Conservation (phyloP, 2,797 vertebrate species). For the Chanos chanos region DNA sequence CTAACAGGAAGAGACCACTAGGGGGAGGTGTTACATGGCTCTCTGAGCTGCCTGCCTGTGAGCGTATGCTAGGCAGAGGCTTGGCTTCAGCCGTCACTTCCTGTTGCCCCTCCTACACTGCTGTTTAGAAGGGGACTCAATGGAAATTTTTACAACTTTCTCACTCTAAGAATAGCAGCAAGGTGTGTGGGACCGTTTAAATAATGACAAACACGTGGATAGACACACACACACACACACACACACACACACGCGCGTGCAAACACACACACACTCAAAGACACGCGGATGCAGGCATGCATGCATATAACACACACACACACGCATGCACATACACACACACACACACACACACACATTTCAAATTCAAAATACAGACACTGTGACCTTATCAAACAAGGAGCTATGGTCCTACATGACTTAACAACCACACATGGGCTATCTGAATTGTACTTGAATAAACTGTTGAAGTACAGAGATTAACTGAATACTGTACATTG, state of each 20-base stretch:
- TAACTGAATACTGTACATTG: too few relatives aligned
- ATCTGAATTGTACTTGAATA: too few relatives aligned
- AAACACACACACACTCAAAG: neutral
- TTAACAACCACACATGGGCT: too few relatives aligned
- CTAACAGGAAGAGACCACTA: constrained; percentile 48
- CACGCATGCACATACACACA: neutral
- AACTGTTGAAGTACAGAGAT: too few relatives aligned
- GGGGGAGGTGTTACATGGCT: constrained; percentile 51
- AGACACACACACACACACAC: neutral
- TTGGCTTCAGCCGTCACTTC: constrained; percentile 56
- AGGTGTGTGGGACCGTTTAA: constrained; percentile 33
- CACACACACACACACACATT: neutral
- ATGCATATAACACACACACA: neutral
- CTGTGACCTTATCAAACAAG: too few relatives aligned
- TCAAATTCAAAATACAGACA: too few relatives aligned
- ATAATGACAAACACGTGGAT: constrained; percentile 20
- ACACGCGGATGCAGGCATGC: neutral
- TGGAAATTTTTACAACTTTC: constrained; percentile 78
- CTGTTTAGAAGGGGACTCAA: constrained; percentile 65
- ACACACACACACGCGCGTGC: neutral
- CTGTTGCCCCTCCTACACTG: constrained; percentile 66
- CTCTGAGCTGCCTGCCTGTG: constrained; percentile 18
- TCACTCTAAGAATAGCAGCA: constrained; percentile 77
- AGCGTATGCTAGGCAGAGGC: constrained; percentile 1
- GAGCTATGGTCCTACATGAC: too few relatives aligned